Conservation (phyloP, 1,140 invertebrate genomes). For the Psix sp. region DNA sequence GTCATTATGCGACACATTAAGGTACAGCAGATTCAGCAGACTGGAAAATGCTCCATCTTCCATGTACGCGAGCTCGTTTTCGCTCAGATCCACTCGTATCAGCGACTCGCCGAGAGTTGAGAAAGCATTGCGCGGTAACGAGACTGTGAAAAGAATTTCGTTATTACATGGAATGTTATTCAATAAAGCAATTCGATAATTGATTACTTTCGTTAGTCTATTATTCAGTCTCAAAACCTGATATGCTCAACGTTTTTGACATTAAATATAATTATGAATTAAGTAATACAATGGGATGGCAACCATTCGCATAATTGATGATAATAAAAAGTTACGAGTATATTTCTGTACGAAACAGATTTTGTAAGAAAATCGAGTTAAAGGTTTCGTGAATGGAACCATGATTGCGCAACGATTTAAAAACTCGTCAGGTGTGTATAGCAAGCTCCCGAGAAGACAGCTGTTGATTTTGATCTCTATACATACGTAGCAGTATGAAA, state of each 20-base stretch:
- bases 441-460: too few species aligned
- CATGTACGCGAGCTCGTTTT: constrained; percentile 85
- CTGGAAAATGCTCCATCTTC: constrained; percentile 85
- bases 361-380: not conserved
- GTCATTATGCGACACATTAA: constrained; percentile 86
- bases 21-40: constrained; percentile 81
- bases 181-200: constrained; percentile 49
- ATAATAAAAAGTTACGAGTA: not conserved
- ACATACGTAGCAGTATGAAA: too few species aligned
- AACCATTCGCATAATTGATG: not conserved
- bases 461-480: too few species aligned
- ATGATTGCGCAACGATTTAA: too few species aligned
- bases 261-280: constrained; percentile 14
- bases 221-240: constrained; percentile 24
- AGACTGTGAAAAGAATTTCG: constrained; percentile 77
- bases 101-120: constrained; percentile 79
- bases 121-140: constrained; percentile 82
- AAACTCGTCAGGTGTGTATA: too few species aligned
- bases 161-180: constrained; percentile 49
- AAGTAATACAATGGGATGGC: constrained; percentile 8
- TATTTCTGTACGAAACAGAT: not conserved
- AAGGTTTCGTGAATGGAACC: not conserved
- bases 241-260: too few species aligned
- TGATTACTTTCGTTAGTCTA: constrained; percentile 28
- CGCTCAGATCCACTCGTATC: constrained; percentile 85